Percentiles rank a stretch among this genome's conserved stretches.
These are phyloP conservation scores for Leptogaster cylindrica DNA, from an alignment of 2,888 invertebrate genomes.

Conservation along the genomic window DNA sequence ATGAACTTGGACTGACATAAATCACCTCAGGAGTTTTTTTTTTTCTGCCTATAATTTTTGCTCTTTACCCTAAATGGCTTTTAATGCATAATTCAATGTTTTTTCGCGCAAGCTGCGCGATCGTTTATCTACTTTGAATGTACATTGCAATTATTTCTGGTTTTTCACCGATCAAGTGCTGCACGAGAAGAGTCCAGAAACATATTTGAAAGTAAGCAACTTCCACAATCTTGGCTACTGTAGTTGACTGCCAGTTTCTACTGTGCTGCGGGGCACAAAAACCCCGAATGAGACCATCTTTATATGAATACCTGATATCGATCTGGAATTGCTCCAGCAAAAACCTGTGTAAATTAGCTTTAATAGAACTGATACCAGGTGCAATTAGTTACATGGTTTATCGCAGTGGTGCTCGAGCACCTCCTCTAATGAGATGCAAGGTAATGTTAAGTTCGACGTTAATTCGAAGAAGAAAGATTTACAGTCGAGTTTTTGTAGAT, in stretches of 20 bases:
- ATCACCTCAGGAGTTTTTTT: slow-evolving; percentile 43
- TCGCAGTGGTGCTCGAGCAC: slow-evolving; percentile 16
- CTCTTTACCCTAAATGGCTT: slow-evolving; percentile 39
- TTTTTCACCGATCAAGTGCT: slow-evolving; percentile 4
- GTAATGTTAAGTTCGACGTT: slow-evolving; percentile 9
- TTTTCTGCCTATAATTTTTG: slow-evolving; percentile 24
- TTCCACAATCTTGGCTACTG: too few species aligned
- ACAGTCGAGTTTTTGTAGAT: slow-evolving; percentile 10
- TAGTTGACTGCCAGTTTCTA: not conserved
- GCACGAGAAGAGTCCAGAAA: not conserved
- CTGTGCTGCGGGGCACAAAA: not conserved
- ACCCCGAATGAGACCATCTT: slow-evolving; percentile 31
- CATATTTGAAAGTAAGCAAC: slow-evolving; percentile 23
- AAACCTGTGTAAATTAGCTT: slow-evolving; percentile 38
- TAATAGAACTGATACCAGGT: slow-evolving; percentile 32
- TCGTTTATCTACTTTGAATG: slow-evolving; percentile 32
- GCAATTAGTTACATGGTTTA: slow-evolving; percentile 33
- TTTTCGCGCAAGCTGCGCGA: slow-evolving; percentile 14
- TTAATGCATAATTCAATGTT: slow-evolving; percentile 41
- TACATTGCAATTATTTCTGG: slow-evolving; percentile 35
- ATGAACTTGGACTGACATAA: slow-evolving; percentile 46
- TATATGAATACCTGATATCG: slow-evolving; percentile 26
- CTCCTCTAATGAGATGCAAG: slow-evolving; percentile 36
- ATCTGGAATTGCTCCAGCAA: slow-evolving; percentile 26
- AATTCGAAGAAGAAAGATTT: slow-evolving; percentile 27